Conservation (phyloP, 2,113 vertebrate species). For the Osmerus eperlanus region DNA sequence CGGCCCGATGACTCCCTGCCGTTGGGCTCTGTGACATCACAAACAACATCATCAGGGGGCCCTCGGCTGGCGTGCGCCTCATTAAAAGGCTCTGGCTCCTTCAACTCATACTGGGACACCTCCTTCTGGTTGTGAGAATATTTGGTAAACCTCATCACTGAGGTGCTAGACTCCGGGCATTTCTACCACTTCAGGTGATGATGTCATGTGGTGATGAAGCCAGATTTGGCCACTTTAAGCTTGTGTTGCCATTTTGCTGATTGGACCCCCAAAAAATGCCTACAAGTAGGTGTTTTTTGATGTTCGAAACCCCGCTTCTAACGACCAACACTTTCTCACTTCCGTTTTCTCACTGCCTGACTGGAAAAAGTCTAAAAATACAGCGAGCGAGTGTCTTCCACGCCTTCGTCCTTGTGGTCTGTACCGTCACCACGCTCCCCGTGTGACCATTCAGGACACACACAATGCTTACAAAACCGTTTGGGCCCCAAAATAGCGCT, state of each 20-base stretch:
- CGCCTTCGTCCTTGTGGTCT: too few relatives aligned
- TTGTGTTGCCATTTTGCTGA: too few relatives aligned
- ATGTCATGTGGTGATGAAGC: conserved; percentile 1
- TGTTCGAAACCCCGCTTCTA: too few relatives aligned
- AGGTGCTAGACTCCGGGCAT: neutral
- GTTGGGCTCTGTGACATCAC: neutral
- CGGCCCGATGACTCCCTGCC: neutral
- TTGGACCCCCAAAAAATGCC: too few relatives aligned
- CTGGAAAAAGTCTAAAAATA: too few relatives aligned
- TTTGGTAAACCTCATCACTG: neutral
- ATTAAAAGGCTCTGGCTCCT: neutral
- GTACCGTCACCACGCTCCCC: neutral
- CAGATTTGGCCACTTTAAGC: too few relatives aligned
- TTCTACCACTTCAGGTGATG: conserved; percentile 7
- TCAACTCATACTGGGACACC: neutral
- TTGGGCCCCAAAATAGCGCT: conserved; percentile 16
- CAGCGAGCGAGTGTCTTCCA: too few relatives aligned
- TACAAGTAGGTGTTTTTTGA: too few relatives aligned
- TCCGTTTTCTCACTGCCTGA: neutral
- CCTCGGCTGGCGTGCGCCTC: neutral
- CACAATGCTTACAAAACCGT: conserved; percentile 12
- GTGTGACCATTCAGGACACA: conserved; percentile 11
- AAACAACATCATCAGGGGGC: neutral
- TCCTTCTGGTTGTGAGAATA: neutral
- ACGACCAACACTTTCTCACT: too few relatives aligned